Conservation (phyloP, 2,797 vertebrate genomes). For the Okamejei kenojei region DNA sequence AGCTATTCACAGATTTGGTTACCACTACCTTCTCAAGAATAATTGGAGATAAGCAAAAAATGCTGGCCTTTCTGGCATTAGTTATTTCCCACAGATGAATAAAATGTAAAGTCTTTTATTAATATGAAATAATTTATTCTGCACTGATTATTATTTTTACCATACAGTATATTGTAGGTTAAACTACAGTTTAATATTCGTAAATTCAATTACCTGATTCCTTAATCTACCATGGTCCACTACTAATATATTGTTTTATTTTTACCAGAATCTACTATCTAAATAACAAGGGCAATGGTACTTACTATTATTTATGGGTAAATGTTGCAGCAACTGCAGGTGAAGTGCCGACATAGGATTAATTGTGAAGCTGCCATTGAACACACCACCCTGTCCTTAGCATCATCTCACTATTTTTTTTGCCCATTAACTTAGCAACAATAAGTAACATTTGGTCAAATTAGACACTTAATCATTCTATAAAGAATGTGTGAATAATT, state of each 20-base stretch:
- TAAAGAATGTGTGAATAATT: not conserved
- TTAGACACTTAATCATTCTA: not conserved
- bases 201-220: not conserved
- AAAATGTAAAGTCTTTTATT: not conserved
- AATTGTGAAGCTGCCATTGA: not conserved
- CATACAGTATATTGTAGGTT: not conserved
- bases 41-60: too few species aligned
- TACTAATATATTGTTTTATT: not conserved
- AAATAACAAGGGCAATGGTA: not conserved
- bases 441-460: not conserved
- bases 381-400: not conserved
- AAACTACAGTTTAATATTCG: not conserved
- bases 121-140: not conserved
- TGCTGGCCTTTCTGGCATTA: too few species aligned
- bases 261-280: not conserved
- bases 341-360: not conserved
- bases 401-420: not conserved
- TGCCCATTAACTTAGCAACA: not conserved
- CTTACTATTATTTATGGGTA: not conserved
- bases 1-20: too few species aligned
- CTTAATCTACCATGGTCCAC: not conserved
- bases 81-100: too few species aligned
- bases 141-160: not conserved
- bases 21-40: too few species aligned
- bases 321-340: not conserved